Evolutionary conservation across 2,113 vertebrate species (phyloP).

Genomic region (Psephotus haematonotus): DNA sequence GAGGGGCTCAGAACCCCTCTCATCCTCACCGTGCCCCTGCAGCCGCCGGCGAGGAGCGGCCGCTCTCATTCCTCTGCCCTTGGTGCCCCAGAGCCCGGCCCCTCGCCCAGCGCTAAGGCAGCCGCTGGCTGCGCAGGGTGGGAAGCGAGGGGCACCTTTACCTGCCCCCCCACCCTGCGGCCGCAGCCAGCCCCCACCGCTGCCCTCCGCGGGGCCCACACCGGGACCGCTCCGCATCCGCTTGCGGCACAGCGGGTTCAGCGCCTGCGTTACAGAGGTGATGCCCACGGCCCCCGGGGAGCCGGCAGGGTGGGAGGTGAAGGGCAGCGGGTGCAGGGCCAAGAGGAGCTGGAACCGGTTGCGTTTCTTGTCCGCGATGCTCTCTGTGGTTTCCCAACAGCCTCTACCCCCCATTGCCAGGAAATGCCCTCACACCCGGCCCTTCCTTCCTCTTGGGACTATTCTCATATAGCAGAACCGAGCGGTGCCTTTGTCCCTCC

Average conservation of each 20-base stretch:
- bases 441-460: background rate
- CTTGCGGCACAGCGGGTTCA: background rate
- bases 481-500: background rate
- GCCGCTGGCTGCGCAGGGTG: background rate
- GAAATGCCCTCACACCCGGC: background rate
- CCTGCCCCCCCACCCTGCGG: slow-evolving; percentile 21
- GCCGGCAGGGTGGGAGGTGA: rapidly evolving
- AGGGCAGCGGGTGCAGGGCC: background rate
- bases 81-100: background rate
- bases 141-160: background rate
- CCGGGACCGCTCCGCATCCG: background rate
- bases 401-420: background rate
- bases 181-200: background rate
- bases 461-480: background rate
- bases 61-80: background rate
- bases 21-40: background rate
- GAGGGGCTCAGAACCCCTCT: background rate
- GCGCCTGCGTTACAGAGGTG: background rate
- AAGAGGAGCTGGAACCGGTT: rapidly evolving
- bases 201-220: background rate
- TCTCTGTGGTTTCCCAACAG: background rate
- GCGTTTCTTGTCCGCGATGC: background rate
- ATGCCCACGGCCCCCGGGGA: background rate
- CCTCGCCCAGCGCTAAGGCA: background rate
- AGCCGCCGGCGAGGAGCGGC: background rate